Conservation (phyloP, 2,888 invertebrate genomes). For the Crematogaster levior region DNA sequence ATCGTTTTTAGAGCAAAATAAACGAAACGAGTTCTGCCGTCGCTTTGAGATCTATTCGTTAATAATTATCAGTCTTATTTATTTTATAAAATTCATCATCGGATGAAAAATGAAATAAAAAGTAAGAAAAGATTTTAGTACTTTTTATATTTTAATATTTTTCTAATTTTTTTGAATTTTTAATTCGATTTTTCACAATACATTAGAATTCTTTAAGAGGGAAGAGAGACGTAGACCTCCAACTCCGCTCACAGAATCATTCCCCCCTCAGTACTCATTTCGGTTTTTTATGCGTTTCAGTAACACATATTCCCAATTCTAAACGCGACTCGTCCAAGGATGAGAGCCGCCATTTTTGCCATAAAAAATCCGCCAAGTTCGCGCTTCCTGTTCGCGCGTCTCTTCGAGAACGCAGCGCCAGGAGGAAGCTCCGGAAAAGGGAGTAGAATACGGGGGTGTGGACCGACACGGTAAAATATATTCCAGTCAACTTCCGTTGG, state of each 20-base stretch:
- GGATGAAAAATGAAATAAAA: neutral
- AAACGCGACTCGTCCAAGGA: slow-evolving; percentile 25
- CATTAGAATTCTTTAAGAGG: too few relatives aligned
- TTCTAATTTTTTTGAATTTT: too few relatives aligned
- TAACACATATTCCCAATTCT: slow-evolving; percentile 56
- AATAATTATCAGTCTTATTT: neutral
- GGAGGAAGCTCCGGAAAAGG: slow-evolving; percentile 76
- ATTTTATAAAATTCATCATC: neutral
- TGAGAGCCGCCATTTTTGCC: slow-evolving; percentile 79
- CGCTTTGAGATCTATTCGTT: neutral
- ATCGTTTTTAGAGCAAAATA: neutral
- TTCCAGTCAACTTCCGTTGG: slow-evolving; percentile 85
- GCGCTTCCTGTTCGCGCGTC: slow-evolving; percentile 84
- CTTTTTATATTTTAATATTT: neutral
- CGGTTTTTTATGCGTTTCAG: slow-evolving; percentile 49
- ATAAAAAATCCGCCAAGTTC: slow-evolving; percentile 84
- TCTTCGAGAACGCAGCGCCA: slow-evolving; percentile 74
- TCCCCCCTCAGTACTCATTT: neutral
- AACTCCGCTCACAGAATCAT: too few relatives aligned
- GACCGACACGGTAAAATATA: slow-evolving; percentile 83
- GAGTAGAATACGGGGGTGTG: slow-evolving; percentile 63
- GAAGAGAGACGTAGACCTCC: too few relatives aligned
- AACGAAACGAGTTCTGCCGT: neutral
- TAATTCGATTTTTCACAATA: too few relatives aligned
- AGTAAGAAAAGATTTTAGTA: neutral